Evolutionary conservation across 2,113 vertebrate genomes (phyloP).

Genomic region (Megaceryle torquata): DNA sequence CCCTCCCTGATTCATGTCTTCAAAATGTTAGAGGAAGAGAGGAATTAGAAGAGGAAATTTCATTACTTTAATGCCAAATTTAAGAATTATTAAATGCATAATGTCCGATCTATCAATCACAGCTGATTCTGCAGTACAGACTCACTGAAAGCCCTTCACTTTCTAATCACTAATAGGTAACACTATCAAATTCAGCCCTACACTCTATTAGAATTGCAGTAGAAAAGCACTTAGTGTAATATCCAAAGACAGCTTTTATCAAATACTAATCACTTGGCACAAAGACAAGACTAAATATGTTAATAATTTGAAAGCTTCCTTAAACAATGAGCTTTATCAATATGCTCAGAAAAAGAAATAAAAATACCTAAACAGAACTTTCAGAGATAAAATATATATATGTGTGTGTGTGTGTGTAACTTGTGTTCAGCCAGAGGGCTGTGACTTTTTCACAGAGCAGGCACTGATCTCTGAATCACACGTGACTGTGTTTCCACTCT

Average conservation of each 20-base stretch:
- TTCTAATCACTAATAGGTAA: constrained; percentile 1
- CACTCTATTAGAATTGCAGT: not conserved
- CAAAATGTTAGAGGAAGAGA: not conserved
- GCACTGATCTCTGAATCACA: not conserved
- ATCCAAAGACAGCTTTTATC: constrained; percentile 10
- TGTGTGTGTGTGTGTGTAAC: too few species aligned
- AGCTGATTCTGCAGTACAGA: not conserved
- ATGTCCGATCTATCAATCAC: not conserved
- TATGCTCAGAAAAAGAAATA: not conserved
- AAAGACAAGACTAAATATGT: not conserved
- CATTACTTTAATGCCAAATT: not conserved
- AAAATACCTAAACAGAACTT: not conserved
- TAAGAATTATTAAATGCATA: not conserved
- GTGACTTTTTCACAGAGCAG: not conserved
- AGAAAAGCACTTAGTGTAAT: constrained; percentile 35
- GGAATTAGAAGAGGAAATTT: not conserved
- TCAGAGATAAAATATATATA: not conserved
- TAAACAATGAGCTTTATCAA: not conserved
- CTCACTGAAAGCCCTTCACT: not conserved
- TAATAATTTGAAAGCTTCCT: not conserved
- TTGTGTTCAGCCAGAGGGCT: not conserved
- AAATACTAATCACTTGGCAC: not conserved
- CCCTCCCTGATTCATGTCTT: not conserved
- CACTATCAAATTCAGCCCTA: constrained; percentile 38
- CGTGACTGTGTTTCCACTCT: fast-evolving